Conservation (phyloP, 2,113 vertebrate species). For the Atlantisia rogersi region DNA sequence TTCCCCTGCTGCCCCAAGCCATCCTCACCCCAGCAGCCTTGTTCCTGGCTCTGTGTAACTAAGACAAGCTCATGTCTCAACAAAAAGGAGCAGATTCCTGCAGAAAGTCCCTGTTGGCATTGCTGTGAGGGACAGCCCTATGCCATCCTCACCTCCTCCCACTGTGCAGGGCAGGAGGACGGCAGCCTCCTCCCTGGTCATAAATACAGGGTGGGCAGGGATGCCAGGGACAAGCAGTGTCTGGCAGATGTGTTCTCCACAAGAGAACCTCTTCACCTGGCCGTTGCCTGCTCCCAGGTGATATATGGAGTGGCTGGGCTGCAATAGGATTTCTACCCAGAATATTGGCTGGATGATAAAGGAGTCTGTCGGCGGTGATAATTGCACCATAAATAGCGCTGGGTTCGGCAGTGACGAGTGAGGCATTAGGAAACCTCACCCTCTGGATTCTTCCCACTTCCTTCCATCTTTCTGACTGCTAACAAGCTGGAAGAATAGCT, state of each 20-base stretch:
- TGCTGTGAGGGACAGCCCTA: not conserved
- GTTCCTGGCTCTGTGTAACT: not conserved
- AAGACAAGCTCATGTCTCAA: not conserved
- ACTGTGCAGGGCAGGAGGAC: not conserved
- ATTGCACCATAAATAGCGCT: constrained; percentile 66
- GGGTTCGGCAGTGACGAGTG: constrained; percentile 38
- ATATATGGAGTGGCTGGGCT: constrained; percentile 23
- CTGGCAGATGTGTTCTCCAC: not conserved
- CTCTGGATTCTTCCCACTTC: constrained; percentile 54
- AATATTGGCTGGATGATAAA: constrained; percentile 63
- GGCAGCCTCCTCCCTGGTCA: not conserved
- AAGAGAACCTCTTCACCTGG: constrained; percentile 9
- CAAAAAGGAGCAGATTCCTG: accelerated
- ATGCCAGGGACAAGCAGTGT: not conserved
- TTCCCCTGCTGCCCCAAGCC: not conserved
- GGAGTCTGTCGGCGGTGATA: constrained; percentile 49
- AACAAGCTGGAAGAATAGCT: constrained; percentile 57
- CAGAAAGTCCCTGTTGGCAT: accelerated
- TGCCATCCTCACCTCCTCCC: accelerated
- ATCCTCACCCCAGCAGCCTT: not conserved
- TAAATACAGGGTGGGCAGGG: not conserved
- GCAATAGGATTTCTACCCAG: constrained; percentile 50
- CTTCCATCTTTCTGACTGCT: constrained; percentile 58
- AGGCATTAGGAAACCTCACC: constrained; percentile 48
- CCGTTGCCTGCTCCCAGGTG: not conserved